These are phyloP conservation scores for Phaethornis superciliosus DNA, from an alignment of 2,113 vertebrate genomes.

Conservation along the genomic window DNA sequence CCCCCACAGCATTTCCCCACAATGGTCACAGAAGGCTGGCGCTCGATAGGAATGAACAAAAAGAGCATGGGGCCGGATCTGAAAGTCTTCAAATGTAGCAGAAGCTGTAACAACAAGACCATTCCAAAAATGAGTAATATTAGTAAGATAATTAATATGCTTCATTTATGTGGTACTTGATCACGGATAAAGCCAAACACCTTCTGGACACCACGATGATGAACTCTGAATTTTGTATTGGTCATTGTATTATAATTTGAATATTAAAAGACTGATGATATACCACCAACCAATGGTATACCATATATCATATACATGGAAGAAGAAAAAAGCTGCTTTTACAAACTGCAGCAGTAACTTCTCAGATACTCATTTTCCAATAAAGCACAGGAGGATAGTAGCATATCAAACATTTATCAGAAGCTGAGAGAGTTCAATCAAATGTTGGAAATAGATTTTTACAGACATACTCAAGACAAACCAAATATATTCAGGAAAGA, in stretches of 20 bases:
- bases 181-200: background rate
- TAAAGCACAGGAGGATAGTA: background rate
- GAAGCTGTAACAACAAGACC: conserved; percentile 80
- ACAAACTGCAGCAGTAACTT: background rate
- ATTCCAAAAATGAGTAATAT: background rate
- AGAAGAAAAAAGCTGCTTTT: background rate
- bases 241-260: background rate
- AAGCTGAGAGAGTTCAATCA: background rate
- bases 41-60: conserved; percentile 96
- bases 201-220: background rate
- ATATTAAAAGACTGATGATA: background rate
- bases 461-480: background rate
- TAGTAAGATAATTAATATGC: background rate
- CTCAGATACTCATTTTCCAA: background rate
- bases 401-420: background rate
- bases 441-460: background rate
- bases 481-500: background rate
- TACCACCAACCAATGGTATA: background rate
- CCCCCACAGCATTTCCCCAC: conserved; percentile 98
- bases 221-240: background rate
- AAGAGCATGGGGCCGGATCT: conserved; percentile 93
- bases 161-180: background rate
- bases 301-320: background rate
- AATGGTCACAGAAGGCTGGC: conserved; percentile 97
- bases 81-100: conserved; percentile 95